Evolutionary conservation across 2,797 vertebrate species (phyloP), one percentile per base, ranked within the genome.

Genomic region (Acanthopagrus latus): DNA sequence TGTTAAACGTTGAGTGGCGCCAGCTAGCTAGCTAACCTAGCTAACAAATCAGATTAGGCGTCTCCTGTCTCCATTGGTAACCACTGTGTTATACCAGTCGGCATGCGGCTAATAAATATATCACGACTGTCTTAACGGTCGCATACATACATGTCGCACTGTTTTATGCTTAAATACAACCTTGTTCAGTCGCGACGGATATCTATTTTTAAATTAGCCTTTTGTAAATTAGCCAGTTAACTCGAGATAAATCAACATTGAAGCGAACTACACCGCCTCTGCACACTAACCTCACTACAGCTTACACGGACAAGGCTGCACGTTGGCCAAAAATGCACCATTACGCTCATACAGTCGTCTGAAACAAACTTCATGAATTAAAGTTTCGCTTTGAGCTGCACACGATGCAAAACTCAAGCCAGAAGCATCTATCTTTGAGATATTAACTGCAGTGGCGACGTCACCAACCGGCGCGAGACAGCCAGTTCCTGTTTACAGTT

Each of bases 31-130:
- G 68, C 64, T 38, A 68, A 14, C 11, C 44, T 20, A 58, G 64
- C 52, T 74, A 80, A 33, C 33, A 33, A 91, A 91, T 91, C 88
- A 67, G 60, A 82, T 71, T 20, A 81, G 56, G 91, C 93, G 92
- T 94, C 92, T 73, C 64, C 27, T 4, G 93, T 95, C 81, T 88
- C 90, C 90, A 92, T 64, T 83, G 90, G 89, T 73, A 87, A 94
- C 93, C 82, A 10, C 66, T 20, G 7, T 0, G 71, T 8, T 60
- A 10, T 8, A n/a, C 20, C 47, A 44, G 18, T 11, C 1, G 64
- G 3, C 5, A 0, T 6, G 55, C 64, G 52, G 41, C 23, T 18
- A 13, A 18, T 23, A 2, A 17, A 74, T 64, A 43, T 44, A 16
- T 20, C 0, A 21, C 14, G 4, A 4, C 0, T 4, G 2, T 2